Base-by-base conservation (phyloP, 2,888 invertebrate genomes). In the Drosophila villosipedis region DNA sequence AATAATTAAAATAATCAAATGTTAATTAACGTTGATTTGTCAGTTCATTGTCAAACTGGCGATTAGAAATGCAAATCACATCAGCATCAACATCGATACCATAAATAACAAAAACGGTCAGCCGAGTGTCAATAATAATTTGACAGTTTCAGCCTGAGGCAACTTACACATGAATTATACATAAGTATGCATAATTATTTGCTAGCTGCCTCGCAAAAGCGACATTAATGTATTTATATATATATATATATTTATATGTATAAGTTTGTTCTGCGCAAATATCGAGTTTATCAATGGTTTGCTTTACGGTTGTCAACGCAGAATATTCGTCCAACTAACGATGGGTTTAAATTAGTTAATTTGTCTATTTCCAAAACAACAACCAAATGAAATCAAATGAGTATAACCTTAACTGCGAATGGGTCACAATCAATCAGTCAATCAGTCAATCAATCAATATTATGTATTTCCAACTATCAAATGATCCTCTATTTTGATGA, bases 41-140 rank as follows among this genome's bases (percentile, higher is more conserved):
- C 87, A 78, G 80, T 72, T 78, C 81, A 83, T 67, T 83, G 83
- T 78, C 83, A 82, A 50, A n/a, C 39, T 33, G 54, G 47, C 52
- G 67, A 79, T 84, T 72, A 47, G 41, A 71, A 63, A 89, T 89
- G 81, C 84, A 81, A 86, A 84, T 86, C 54, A 67, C 57, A 62
- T 37, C 47, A 43, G 12, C 22, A 47, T 22, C 22, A 2, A 4
- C 22, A 54, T 35, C 53, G 58, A 14, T 25, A 50, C 66, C 47
- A 80, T 70, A 65, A 80, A 84, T 79, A 61, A 76, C 68, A 69
- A 68, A 70, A 68, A 70, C 67, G 22, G 25, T 47, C 82, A 62
- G 63, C 59, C 43, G 53, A 68, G 70, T 85, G 84, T 76, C 78
- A 75, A 82, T 78, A 76, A 71, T 78, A 73, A 85, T 80, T 80